Evolutionary conservation across 2,797 vertebrate species (phyloP).

Genomic region (Cyprinella venusta): DNA sequence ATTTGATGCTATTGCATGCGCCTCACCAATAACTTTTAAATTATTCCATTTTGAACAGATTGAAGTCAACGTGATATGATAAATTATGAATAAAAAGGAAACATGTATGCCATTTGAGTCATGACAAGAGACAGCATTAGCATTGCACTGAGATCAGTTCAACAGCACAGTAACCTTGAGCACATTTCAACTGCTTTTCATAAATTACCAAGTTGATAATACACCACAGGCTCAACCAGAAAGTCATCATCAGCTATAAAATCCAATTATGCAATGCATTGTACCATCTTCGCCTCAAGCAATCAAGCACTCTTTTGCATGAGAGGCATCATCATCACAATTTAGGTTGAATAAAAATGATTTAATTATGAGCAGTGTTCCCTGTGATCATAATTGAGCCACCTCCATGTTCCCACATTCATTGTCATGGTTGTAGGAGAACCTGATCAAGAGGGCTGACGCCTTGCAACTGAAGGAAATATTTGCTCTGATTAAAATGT

Average conservation of each 20-base stretch:
- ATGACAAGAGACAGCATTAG: neutral
- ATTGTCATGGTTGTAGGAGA: neutral
- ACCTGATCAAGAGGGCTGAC: neutral
- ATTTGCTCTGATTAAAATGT: neutral
- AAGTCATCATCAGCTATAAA: constrained; percentile 41
- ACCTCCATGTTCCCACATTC: neutral
- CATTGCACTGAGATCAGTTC: neutral
- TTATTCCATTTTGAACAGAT: neutral
- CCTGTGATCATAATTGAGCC: constrained; percentile 25
- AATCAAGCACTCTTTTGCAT: constrained; percentile 16
- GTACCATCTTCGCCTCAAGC: constrained; percentile 33
- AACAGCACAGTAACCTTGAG: constrained; percentile 27
- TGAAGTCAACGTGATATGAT: neutral
- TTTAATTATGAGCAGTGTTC: constrained; percentile 26
- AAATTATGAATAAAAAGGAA: neutral
- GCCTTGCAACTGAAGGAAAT: neutral
- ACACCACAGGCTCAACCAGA: constrained; percentile 11
- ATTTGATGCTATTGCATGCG: neutral
- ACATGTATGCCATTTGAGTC: neutral
- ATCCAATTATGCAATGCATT: constrained; percentile 40
- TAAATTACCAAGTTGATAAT: constrained; percentile 19
- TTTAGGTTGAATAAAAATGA: constrained; percentile 30
- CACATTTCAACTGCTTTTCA: constrained; percentile 27
- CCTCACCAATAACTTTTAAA: neutral
- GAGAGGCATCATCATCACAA: constrained; percentile 1